phyloP scores from a whole-genome alignment of 1,140 invertebrate genomes.

The Listronotus oregonensis region DNA sequence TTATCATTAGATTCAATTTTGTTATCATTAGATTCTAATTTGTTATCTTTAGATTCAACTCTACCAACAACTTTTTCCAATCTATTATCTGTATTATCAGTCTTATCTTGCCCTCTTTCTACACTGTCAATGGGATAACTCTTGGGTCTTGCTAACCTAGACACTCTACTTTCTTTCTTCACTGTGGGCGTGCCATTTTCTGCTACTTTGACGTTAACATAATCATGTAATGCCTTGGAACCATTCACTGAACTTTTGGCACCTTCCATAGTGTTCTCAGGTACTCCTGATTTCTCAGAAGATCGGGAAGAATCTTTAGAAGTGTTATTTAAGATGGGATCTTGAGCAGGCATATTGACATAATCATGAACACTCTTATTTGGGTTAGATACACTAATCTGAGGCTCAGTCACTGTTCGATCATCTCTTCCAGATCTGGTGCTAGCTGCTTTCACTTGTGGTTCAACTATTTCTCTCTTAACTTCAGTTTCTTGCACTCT shows the following conservation, averaged over 20 bases:
- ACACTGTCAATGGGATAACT: slow-evolving; percentile 58
- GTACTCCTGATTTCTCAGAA: neutral
- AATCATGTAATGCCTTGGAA: slow-evolving; percentile 40
- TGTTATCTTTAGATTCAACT: neutral
- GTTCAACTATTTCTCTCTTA: neutral
- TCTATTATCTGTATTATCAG: neutral
- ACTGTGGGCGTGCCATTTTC: slow-evolving; percentile 38
- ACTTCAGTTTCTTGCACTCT: neutral
- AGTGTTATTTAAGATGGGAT: neutral
- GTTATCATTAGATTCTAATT: neutral
- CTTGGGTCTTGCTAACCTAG: slow-evolving; percentile 65
- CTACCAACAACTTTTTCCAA: neutral
- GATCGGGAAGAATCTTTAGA: too few relatives aligned
- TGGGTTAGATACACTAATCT: neutral
- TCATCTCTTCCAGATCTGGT: neutral
- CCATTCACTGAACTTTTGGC: slow-evolving; percentile 6
- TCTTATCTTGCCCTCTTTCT: slow-evolving; percentile 11
- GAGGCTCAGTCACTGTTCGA: neutral
- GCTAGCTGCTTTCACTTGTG: neutral
- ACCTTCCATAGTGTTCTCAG: neutral
- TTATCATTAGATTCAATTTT: neutral
- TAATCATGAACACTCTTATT: slow-evolving; percentile 38
- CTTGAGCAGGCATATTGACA: slow-evolving; percentile 30
- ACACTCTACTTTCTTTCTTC: slow-evolving; percentile 56
- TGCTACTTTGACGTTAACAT: slow-evolving; percentile 42